Evolutionary conservation across 2,888 invertebrate species (phyloP).

Genomic region (Temnothorax rugatulus): DNA sequence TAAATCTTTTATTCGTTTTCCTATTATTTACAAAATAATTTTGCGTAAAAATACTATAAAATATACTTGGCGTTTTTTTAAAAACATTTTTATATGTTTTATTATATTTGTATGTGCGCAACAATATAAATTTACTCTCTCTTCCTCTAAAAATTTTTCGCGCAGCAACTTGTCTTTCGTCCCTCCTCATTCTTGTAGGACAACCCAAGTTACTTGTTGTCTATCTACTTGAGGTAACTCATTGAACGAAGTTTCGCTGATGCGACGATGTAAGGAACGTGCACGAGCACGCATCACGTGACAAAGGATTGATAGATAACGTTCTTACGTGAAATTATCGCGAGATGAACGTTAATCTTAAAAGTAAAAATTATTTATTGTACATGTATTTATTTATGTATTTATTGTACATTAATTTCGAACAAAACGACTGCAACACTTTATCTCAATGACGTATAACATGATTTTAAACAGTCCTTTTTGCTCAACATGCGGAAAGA

Average conservation of each 20-base stretch:
- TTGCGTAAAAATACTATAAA: no score
- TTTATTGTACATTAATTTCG: not conserved
- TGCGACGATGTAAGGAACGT: constrained; percentile 6
- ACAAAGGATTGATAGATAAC: constrained; percentile 17
- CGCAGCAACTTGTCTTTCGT: not conserved
- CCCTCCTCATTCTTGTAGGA: not conserved
- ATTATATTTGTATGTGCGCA: no score
- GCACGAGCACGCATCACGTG: not conserved
- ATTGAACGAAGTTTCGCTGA: constrained; percentile 22
- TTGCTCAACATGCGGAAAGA: not conserved
- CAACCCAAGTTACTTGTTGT: constrained; percentile 34
- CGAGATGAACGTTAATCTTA: not conserved
- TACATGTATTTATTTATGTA: not conserved
- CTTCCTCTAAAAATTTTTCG: not conserved
- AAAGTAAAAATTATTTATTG: not conserved
- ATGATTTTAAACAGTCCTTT: not conserved
- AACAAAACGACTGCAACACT: not conserved
- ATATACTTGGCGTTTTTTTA: no score
- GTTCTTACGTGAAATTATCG: not conserved
- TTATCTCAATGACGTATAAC: not conserved
- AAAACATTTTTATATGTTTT: no score
- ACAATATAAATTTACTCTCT: not conserved
- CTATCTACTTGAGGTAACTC: constrained; percentile 10
- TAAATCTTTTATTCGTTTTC: no score
- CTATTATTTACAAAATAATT: no score